These are phyloP conservation scores for Carlito syrichta DNA, from an alignment of 2,113 vertebrate species.

Conservation along the genomic window DNA sequence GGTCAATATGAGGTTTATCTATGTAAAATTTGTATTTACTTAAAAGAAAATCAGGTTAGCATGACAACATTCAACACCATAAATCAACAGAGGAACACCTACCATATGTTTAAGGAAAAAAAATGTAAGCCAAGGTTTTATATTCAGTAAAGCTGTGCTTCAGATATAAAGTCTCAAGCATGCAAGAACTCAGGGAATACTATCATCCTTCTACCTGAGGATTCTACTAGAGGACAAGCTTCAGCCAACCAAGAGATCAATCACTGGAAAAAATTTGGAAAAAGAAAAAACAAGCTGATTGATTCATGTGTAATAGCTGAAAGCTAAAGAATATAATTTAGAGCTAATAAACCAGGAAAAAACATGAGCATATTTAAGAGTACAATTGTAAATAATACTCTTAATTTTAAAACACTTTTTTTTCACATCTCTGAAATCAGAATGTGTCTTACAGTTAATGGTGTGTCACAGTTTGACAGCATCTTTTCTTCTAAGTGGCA, in stretches of 20 bases:
- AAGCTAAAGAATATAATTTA: background rate
- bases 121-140: conserved; percentile 14
- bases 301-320: too few relatives aligned
- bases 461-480: background rate
- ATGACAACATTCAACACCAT: background rate
- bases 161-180: background rate
- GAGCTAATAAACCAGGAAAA: background rate
- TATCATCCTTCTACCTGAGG: background rate
- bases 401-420: background rate
- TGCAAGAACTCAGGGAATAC: background rate
- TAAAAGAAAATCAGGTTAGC: background rate
- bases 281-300: too few relatives aligned
- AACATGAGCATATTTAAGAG: background rate
- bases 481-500: background rate
- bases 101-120: background rate
- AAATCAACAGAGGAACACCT: background rate
- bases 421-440: background rate
- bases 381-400: background rate
- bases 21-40: background rate
- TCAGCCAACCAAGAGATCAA: background rate
- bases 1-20: background rate
- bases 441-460: background rate
- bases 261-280: too few relatives aligned
- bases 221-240: background rate
- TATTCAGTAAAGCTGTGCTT: background rate